Evolutionary conservation across 35 echinoderm and acorn worm species (phyloP).

Genomic region (Patiria miniata): DNA sequence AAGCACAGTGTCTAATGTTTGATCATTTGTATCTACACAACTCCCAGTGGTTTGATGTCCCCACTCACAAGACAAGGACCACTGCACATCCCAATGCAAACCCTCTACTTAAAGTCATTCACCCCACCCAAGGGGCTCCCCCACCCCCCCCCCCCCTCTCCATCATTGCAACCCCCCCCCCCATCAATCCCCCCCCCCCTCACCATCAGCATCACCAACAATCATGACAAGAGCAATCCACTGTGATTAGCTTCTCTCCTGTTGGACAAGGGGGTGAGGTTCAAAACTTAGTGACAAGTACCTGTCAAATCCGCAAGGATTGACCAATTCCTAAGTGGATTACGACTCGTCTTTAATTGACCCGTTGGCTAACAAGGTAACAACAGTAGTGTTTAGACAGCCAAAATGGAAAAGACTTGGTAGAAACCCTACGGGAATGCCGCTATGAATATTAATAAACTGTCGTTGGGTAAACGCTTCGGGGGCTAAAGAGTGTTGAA

Average conservation of each 20-base stretch:
- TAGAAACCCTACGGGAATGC: neutral
- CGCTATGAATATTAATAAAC: conserved; percentile 17
- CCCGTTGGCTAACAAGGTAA: neutral
- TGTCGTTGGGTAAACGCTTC: neutral
- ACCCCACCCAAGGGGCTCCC: neutral
- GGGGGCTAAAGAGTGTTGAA: conserved; percentile 4
- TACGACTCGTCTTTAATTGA: neutral
- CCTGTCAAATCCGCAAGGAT: neutral
- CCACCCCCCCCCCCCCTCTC: neutral
- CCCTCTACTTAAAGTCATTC: conserved; percentile 8
- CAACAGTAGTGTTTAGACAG: conserved; percentile 30
- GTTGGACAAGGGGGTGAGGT: neutral
- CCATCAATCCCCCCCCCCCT: too few relatives aligned
- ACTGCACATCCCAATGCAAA: neutral
- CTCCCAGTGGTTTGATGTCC: too few relatives aligned
- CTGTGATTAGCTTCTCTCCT: conserved; percentile 16
- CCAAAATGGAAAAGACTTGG: neutral
- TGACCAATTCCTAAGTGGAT: conserved; percentile 16
- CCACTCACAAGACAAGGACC: neutral
- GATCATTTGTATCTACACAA: too few relatives aligned
- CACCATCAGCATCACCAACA: neutral
- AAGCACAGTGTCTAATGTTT: too few relatives aligned
- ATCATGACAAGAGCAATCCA: conserved; percentile 21
- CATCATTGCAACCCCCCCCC: too few relatives aligned
- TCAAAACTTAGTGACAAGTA: conserved; percentile 14